Evolutionary conservation across 2,113 vertebrate genomes (phyloP).

Genomic region (Clinocottus analis): DNA sequence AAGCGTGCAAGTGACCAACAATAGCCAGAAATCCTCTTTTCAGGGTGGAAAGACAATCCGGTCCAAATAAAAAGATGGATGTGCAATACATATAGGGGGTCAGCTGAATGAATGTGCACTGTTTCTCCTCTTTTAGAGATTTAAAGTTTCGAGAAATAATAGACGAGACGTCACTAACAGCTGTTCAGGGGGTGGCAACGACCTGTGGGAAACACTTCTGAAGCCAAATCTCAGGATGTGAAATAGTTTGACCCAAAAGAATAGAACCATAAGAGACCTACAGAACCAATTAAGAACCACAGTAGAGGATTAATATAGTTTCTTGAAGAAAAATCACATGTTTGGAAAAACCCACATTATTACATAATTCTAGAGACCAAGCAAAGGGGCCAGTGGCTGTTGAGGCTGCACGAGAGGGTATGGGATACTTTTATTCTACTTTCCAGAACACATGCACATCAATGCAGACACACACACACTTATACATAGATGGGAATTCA

Average conservation of each 20-base stretch:
- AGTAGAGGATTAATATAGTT: slow-evolving; percentile 41
- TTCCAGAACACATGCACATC: slow-evolving; percentile 30
- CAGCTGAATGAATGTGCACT: neutral
- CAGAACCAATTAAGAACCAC: slow-evolving; percentile 40
- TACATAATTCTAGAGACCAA: slow-evolving; percentile 42
- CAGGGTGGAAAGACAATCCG: neutral
- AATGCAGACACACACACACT: slow-evolving; percentile 13
- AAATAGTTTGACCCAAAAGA: slow-evolving; percentile 3
- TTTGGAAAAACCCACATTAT: slow-evolving; percentile 50
- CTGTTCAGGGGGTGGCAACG: neutral
- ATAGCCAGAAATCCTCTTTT: neutral
- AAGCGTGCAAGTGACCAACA: neutral
- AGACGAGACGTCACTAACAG: slow-evolving; percentile 10
- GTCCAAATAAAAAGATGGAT: neutral
- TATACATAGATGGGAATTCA: slow-evolving; percentile 4
- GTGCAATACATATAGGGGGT: neutral
- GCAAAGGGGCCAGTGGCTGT: slow-evolving; percentile 20
- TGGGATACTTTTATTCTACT: neutral
- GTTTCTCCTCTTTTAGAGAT: neutral
- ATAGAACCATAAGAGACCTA: slow-evolving; percentile 2
- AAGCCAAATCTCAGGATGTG: neutral
- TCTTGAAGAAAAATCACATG: slow-evolving; percentile 46
- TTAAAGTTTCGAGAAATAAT: neutral
- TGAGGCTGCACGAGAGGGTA: slow-evolving; percentile 9
- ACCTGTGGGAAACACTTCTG: neutral